Evolutionary conservation across 2,113 vertebrate species (phyloP), one percentile per base, ranked within the genome.

Genomic region (Tachysurus fulvidraco): DNA sequence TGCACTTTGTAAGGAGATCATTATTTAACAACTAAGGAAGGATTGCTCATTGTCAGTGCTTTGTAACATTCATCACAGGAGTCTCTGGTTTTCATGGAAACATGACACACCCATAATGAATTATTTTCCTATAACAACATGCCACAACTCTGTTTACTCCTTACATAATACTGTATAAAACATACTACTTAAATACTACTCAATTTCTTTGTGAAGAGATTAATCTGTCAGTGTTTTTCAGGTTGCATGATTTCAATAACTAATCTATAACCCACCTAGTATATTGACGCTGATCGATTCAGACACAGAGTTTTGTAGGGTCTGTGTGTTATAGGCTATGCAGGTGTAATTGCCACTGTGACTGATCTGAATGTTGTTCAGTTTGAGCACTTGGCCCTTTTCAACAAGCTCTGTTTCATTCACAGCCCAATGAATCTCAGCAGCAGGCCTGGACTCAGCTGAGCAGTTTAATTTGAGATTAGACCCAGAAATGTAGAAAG

Each of bases 341-440:
- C 92, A 93, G 59, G 14, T 86, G 59, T 93, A 94, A 57, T 54
- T 54, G 5, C 92, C 93, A n/a, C 67, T 81, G 59, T 93, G 13
- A 86, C 0, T 85, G 64, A 2, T 28, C 88, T 91, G 85, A 88
- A 91, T 82, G 52, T 91, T 87, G 4, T 21, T 46, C 86, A 93
- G 77, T 21, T 11, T 60, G 36, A 94, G 87, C 50, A 90, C 82
- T 85, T 83, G 50, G 83, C 86, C 90, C 44, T n/a, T 54, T 59
- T 62, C 17, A 74, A 28, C 36, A 71, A 88, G 60, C 52, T 12
- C 12, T 16, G 19, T 1, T 87, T 85, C 87, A 89, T 92, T 88
- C 46, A 92, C 28, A 82, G 89, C 64, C 92, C 92, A 93, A 1
- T 44, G 16, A 89, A 91, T 87, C 8, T 21, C 16, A 25, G 90